These are phyloP conservation scores for Hirudinaria manillensis DNA, from an alignment of 2,888 invertebrate genomes.

Conservation along the genomic window DNA sequence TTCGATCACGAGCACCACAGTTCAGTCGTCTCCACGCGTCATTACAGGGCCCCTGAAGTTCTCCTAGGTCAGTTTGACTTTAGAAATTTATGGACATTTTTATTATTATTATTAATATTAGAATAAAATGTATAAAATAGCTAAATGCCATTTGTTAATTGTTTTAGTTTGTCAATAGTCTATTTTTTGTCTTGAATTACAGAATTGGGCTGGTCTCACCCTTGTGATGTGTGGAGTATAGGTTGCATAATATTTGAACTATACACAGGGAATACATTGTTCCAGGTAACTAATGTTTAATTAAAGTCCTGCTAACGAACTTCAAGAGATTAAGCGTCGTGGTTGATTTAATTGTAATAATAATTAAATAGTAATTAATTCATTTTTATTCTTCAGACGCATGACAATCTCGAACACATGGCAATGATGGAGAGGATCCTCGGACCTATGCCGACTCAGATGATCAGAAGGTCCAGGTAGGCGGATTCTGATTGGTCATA, in stretches of 20 bases:
- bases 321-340: not conserved
- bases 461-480: conserved; percentile 29
- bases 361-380: not conserved
- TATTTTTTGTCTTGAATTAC: not conserved
- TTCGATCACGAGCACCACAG: conserved; percentile 99
- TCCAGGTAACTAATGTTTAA: conserved; percentile 26
- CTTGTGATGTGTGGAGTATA: conserved; percentile 33
- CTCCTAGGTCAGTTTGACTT: conserved; percentile 69
- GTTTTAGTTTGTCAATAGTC: not conserved
- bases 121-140: not conserved
- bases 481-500: not conserved
- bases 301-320: too few relatives aligned
- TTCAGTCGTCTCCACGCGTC: conserved; percentile 96
- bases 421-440: conserved; percentile 34
- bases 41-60: conserved; percentile 97
- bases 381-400: conserved; percentile 22
- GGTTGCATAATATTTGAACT: conserved; percentile 33
- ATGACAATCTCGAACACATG: conserved; percentile 32
- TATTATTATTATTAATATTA: not conserved
- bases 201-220: conserved; percentile 34
- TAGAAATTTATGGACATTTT: not conserved
- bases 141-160: not conserved
- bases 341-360: not conserved
- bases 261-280: conserved; percentile 32
- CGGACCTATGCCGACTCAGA: conserved; percentile 25